Evolutionary conservation across 2,797 vertebrate genomes (phyloP).

Genomic region (Epinephelus malabaricus): DNA sequence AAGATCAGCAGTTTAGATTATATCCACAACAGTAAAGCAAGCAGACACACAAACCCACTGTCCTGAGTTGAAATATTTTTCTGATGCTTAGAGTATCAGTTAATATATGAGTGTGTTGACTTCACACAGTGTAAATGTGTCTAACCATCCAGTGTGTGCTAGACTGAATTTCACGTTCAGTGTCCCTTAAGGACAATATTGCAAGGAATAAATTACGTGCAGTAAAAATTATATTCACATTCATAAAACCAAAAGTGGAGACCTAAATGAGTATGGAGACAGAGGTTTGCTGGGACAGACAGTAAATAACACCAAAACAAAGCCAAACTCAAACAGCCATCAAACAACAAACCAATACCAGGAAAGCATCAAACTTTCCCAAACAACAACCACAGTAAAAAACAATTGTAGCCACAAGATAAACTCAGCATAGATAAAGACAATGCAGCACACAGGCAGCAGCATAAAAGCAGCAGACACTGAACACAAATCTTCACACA

Average conservation of each 20-base stretch:
- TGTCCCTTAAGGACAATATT: background rate
- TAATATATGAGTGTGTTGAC: background rate
- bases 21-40: background rate
- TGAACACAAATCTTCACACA: conserved; percentile 8
- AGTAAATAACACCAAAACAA: background rate
- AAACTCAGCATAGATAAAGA: background rate
- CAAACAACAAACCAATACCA: background rate
- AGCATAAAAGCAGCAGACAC: background rate
- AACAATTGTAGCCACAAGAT: background rate
- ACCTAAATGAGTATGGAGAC: background rate
- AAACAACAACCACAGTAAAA: background rate
- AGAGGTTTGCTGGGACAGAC: background rate
- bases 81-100: background rate
- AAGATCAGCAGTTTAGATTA: background rate
- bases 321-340: background rate
- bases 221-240: background rate
- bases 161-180: background rate
- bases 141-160: no score
- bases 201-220: background rate
- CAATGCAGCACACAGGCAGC: background rate
- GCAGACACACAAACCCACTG: background rate
- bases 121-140: background rate
- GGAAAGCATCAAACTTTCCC: background rate
- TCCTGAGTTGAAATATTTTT: background rate
- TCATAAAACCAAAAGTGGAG: background rate